Evolutionary conservation across 1,140 invertebrate species (phyloP).

Genomic region (Caenorhabditis elegans): WBcel235 BX284606.5:12630501-12631000

Average conservation of each 20-base stretch:
- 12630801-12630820: conserved; percentile 11
- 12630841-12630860: too few relatives aligned
- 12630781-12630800: background rate
- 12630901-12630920: background rate
- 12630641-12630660: background rate
- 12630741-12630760: conserved; percentile 22
- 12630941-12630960: too few relatives aligned
- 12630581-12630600: background rate
- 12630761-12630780: conserved; percentile 12
- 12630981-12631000: too few relatives aligned
- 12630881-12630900: background rate
- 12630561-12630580: background rate
- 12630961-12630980: too few relatives aligned
- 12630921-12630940: too few relatives aligned
- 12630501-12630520: too few relatives aligned
- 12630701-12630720: too few relatives aligned
- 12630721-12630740: background rate
- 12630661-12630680: background rate
- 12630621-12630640: conserved; percentile 16
- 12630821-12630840: conserved; percentile 28
- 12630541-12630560: too few relatives aligned
- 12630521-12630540: too few relatives aligned
- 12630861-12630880: background rate
- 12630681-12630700: too few relatives aligned
- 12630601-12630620: background rate